phyloP scores from a whole-genome alignment of 2,888 invertebrate genomes.

The Graphium colonna region DNA sequence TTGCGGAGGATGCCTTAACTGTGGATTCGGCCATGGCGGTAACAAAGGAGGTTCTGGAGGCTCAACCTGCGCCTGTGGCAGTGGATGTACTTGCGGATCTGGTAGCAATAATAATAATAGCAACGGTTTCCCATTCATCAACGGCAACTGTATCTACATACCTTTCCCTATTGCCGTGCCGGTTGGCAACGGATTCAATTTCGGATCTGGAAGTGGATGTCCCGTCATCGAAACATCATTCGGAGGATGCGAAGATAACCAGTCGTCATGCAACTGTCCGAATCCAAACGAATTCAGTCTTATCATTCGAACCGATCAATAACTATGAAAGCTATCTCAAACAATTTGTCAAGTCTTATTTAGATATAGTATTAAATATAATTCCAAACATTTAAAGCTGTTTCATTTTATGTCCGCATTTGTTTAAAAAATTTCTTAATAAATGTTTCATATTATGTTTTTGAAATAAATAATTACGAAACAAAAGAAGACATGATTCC shows the following conservation, averaged over 20 bases:
- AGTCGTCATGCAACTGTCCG: constrained; percentile 16
- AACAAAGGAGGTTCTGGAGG: constrained; percentile 1
- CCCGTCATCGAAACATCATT: constrained; percentile 13
- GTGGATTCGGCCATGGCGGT: background rate
- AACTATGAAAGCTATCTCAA: background rate
- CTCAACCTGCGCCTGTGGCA: background rate
- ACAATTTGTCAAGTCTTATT: background rate
- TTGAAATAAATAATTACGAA: background rate
- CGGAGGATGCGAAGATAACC: constrained; percentile 19
- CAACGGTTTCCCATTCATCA: constrained; percentile 3
- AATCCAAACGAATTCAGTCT: constrained; percentile 28
- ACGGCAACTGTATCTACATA: constrained; percentile 24
- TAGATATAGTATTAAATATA: background rate
- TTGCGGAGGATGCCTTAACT: constrained; percentile 3
- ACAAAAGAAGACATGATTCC: background rate
- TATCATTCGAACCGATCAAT: constrained; percentile 27
- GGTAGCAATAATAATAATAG: background rate
- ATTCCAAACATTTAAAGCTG: background rate
- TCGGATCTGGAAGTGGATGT: constrained; percentile 8
- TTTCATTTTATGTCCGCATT: constrained; percentile 8
- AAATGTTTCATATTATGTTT: background rate
- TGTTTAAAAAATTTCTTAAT: background rate
- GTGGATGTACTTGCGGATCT: constrained; percentile 9
- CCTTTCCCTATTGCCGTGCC: constrained; percentile 32
- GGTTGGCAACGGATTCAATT: constrained; percentile 10